These are phyloP conservation scores for Leucosticte australis DNA, from an alignment of 2,113 vertebrate species.

Conservation along the genomic window DNA sequence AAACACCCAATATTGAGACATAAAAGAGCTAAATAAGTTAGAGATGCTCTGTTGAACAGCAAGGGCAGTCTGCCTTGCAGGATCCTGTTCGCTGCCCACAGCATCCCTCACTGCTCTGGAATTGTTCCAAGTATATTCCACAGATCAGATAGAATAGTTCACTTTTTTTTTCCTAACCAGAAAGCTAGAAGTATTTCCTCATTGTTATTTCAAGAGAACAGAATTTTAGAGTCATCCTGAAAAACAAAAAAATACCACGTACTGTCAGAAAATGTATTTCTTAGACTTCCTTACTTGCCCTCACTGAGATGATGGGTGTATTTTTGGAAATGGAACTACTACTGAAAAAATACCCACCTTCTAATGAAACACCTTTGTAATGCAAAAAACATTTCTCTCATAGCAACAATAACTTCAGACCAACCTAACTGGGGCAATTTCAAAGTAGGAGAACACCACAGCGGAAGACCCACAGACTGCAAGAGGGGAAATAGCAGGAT, in stretches of 20 bases:
- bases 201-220: not conserved
- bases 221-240: not conserved
- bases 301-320: not conserved
- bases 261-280: not conserved
- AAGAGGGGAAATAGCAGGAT: not conserved
- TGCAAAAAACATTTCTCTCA: not conserved
- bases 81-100: not conserved
- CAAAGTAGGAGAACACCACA: slow-evolving; percentile 13
- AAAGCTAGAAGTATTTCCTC: not conserved
- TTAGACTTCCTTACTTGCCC: not conserved
- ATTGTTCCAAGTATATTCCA: not conserved
- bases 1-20: not conserved
- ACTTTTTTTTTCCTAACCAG: not conserved
- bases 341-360: not conserved
- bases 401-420: slow-evolving; percentile 22
- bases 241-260: not conserved
- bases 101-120: not conserved
- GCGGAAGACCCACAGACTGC: not conserved
- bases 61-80: not conserved
- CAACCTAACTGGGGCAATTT: slow-evolving; percentile 15
- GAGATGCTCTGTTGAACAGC: not conserved
- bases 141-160: not conserved
- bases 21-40: not conserved
- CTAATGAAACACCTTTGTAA: slow-evolving; percentile 10
- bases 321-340: slow-evolving; percentile 5